phyloP scores from a whole-genome alignment of 2,797 vertebrate genomes.

The Denticeps clupeoides region DNA sequence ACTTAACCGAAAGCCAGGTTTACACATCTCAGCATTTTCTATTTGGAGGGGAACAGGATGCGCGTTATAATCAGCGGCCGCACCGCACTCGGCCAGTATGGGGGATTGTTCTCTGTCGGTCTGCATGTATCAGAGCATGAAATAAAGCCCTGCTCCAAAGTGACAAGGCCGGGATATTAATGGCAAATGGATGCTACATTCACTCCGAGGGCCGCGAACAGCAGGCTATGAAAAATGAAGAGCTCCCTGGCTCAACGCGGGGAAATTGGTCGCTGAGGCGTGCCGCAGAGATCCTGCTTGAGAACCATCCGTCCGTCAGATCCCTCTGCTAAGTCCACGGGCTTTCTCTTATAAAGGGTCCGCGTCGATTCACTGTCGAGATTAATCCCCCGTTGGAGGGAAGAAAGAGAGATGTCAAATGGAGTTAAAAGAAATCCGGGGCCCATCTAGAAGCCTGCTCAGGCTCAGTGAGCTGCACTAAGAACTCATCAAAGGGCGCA shows the following conservation, averaged over 20 bases:
- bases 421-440: conserved; percentile 48
- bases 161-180: conserved; percentile 58
- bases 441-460: conserved; percentile 35
- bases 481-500: conserved; percentile 29
- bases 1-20: conserved; percentile 51
- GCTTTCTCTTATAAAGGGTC: conserved; percentile 50
- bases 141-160: conserved; percentile 57
- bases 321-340: conserved; percentile 42
- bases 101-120: conserved; percentile 34
- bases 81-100: conserved; percentile 43
- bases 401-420: conserved; percentile 58
- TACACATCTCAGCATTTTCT: conserved; percentile 49
- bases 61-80: conserved; percentile 55
- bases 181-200: conserved; percentile 57
- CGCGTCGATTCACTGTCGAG: conserved; percentile 37
- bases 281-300: conserved; percentile 56
- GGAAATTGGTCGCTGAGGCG: conserved; percentile 57
- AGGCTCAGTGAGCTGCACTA: conserved; percentile 23
- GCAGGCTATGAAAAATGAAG: conserved; percentile 57
- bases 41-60: conserved; percentile 49
- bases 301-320: conserved; percentile 56
- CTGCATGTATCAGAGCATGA: conserved; percentile 64
- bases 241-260: conserved; percentile 48
- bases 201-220: conserved; percentile 47
- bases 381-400: conserved; percentile 44